Evolutionary conservation across 2,797 vertebrate genomes (phyloP), one percentile per base, ranked within the genome.

Genomic region (Anguilla marmorata): DNA sequence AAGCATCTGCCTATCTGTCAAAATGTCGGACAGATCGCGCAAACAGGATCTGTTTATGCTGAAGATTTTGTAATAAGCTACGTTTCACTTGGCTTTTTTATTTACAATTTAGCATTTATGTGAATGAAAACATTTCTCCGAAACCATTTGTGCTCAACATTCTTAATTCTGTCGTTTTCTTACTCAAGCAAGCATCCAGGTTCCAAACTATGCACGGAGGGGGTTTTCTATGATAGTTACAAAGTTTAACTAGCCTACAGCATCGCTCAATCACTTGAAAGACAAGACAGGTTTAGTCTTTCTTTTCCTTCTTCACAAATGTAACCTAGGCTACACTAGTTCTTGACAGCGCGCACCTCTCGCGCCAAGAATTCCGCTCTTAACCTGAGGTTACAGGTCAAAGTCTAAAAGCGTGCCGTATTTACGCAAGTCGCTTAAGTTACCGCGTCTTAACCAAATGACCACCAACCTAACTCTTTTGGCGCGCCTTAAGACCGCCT

Each of bases 351-450:
- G 24, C 79, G 21, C 45, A 45, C 2, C 79, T 24, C 7, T 82
- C 79, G 79, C 79, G 79, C 79, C 79, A 50, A 82, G 21, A 48
- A 82, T 24, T 50, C 19, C 79, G 19, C 79, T n/a, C 79, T 50
- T 48, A 82, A n/a, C 79, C 79, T 50, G 45, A 24, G 79, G 79
- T 82, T 45, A 82, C 41, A 19, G 79, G 79, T n/a, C 79, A 50
- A 21, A 21, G 41, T 33, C 37, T 41, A 14, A 79, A 37, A 37
- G 74, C 30, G 74, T 33, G 69, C 27, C 69, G 69, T 33, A 30
- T 41, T 79, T 19, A 41, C 4, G 9, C 37, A 41, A 37, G 33
- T 5, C 2, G 24, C 74, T 33, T 9, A 30, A 79, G 33, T 79
- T 79, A 41, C 74, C 74, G 74, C 74, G 33, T 79, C 74, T 79